Conservation (phyloP, 2,888 invertebrate genomes). For the Lasioglossum zephyrum region DNA sequence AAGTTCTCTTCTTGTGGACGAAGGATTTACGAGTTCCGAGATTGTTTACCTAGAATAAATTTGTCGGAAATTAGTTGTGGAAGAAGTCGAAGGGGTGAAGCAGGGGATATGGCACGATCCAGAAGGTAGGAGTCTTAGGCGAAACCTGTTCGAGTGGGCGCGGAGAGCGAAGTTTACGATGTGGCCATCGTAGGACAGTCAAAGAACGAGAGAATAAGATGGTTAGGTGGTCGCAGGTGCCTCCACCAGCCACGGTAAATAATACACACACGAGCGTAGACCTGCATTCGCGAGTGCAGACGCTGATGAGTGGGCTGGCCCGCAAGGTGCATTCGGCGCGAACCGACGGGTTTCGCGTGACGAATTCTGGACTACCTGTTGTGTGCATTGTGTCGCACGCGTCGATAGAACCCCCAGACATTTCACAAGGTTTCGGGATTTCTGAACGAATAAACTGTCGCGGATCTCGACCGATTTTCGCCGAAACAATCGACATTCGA, state of each 20-base stretch:
- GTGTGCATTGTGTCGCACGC: not conserved
- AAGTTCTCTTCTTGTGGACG: not conserved
- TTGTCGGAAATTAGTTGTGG: not conserved
- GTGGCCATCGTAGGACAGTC: slow-evolving; percentile 56
- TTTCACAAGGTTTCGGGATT: too few relatives aligned
- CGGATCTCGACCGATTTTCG: not conserved
- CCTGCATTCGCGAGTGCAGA: slow-evolving; percentile 31
- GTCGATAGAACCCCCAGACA: not conserved
- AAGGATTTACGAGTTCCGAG: not conserved
- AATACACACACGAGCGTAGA: slow-evolving; percentile 54
- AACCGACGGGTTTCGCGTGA: slow-evolving; percentile 40
- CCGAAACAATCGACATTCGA: too few relatives aligned
- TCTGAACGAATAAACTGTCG: not conserved
- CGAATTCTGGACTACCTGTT: slow-evolving; percentile 9
- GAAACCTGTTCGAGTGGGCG: slow-evolving; percentile 69
- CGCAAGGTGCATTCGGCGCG: slow-evolving; percentile 49
- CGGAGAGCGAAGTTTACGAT: slow-evolving; percentile 62
- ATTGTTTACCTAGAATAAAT: not conserved
- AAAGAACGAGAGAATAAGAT: slow-evolving; percentile 59
- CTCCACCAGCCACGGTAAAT: slow-evolving; percentile 52
- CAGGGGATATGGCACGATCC: slow-evolving; percentile 16
- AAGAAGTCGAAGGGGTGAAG: slow-evolving; percentile 2
- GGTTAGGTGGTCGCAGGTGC: slow-evolving; percentile 64
- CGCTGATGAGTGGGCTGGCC: slow-evolving; percentile 46
- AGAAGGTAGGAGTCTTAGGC: slow-evolving; percentile 27